phyloP scores from a whole-genome alignment of 2,888 invertebrate genomes.

The Eulithis prunata region DNA sequence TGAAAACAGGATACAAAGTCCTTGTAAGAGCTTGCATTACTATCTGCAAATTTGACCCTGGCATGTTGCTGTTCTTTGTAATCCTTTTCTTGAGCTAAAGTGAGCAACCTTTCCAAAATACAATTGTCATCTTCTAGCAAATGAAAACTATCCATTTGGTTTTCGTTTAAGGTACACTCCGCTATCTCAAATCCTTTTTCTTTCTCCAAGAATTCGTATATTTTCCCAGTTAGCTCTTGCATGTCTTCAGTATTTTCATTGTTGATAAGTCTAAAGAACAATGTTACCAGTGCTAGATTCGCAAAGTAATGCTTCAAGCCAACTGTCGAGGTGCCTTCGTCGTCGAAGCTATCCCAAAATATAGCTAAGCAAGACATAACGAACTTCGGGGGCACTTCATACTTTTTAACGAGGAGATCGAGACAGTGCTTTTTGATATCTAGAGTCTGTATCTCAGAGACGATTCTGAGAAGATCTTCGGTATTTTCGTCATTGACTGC shows the following conservation, averaged over 20 bases:
- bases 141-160: slow-evolving; percentile 54
- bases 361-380: slow-evolving; percentile 78
- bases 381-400: slow-evolving; percentile 85
- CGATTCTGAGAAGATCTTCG: slow-evolving; percentile 82
- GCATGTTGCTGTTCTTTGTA: slow-evolving; percentile 69
- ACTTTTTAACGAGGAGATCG: slow-evolving; percentile 88
- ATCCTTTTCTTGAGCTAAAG: slow-evolving; percentile 81
- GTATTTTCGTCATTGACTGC: slow-evolving; percentile 78
- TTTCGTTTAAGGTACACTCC: slow-evolving; percentile 34
- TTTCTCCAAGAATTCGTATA: slow-evolving; percentile 51
- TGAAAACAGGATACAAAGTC: slow-evolving; percentile 84
- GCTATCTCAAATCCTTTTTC: slow-evolving; percentile 49
- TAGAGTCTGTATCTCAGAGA: slow-evolving; percentile 87
- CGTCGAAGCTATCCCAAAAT: slow-evolving; percentile 71
- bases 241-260: slow-evolving; percentile 66
- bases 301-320: slow-evolving; percentile 65
- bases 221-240: slow-evolving; percentile 56
- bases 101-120: slow-evolving; percentile 86
- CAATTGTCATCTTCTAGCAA: slow-evolving; percentile 84
- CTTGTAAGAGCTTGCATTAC: slow-evolving; percentile 73
- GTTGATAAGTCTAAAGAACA: slow-evolving; percentile 68
- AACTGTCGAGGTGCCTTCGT: slow-evolving; percentile 47
- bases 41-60: slow-evolving; percentile 85
- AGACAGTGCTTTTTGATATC: slow-evolving; percentile 89
- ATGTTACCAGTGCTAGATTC: slow-evolving; percentile 63